phyloP scores from a whole-genome alignment of 1,140 invertebrate genomes.

The Drosophila sp. region DNA sequence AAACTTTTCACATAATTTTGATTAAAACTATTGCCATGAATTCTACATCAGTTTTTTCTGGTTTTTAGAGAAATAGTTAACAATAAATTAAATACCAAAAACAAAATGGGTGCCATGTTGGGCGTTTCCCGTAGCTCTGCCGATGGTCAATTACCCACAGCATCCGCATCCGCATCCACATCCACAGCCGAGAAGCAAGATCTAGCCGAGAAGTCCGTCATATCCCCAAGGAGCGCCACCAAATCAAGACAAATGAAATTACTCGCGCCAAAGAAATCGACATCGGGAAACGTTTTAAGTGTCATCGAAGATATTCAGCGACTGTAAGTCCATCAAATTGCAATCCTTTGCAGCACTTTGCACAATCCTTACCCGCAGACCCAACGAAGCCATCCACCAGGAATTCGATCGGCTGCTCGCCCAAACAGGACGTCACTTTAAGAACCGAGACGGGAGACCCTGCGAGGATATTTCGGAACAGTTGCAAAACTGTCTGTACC shows the following conservation, averaged over 20 bases:
- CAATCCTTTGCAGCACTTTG: too few species aligned
- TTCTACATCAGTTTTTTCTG: constrained; percentile 17
- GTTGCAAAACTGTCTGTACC: constrained; percentile 41
- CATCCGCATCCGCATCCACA: neutral
- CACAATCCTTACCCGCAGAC: neutral
- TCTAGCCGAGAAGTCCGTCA: neutral
- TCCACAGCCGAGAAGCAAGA: neutral
- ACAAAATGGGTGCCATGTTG: constrained; percentile 31
- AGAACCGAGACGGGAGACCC: constrained; percentile 20
- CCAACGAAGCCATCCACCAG: constrained; percentile 35
- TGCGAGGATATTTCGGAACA: constrained; percentile 36
- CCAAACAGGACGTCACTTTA: constrained; percentile 29
- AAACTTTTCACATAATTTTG: constrained; percentile 49
- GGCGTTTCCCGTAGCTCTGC: neutral
- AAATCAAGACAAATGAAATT: neutral
- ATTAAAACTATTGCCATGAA: constrained; percentile 28
- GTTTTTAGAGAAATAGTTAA: neutral
- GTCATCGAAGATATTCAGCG: constrained; percentile 58
- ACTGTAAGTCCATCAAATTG: constrained; percentile 40
- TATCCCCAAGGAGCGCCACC: neutral
- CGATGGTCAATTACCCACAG: neutral
- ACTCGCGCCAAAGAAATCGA: constrained; percentile 12
- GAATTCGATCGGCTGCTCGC: constrained; percentile 56
- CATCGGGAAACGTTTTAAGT: constrained; percentile 25
- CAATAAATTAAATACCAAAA: neutral